Evolutionary conservation across 2,888 invertebrate species (phyloP).

Genomic region (Fragum whitleyi): DNA sequence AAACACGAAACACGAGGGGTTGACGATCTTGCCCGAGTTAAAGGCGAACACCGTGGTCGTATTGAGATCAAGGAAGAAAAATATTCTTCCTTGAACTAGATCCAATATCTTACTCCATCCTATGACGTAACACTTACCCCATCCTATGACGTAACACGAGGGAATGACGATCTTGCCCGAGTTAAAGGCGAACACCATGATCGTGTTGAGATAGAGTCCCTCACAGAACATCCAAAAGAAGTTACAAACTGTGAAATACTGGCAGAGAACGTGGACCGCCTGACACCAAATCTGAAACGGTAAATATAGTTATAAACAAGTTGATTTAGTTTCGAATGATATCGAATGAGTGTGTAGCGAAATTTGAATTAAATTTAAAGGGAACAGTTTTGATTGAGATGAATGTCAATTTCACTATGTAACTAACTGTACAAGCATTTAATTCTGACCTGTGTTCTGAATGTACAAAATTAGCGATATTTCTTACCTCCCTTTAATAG

Average conservation of each 20-base stretch:
- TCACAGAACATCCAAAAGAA: slow-evolving; percentile 96
- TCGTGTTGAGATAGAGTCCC: slow-evolving; percentile 89
- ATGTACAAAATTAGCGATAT: no score
- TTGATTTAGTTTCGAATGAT: no score
- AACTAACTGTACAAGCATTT: no score
- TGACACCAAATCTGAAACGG: slow-evolving; percentile 90
- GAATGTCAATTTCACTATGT: no score
- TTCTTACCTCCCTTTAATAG: no score
- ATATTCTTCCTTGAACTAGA: no score
- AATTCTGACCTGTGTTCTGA: no score
- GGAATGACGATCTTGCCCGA: slow-evolving; percentile 94
- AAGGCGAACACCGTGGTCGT: slow-evolving; percentile 96
- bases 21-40: slow-evolving; percentile 93
- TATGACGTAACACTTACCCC: slow-evolving; percentile 88
- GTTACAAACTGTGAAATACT: slow-evolving; percentile 95
- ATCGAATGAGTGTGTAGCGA: no score
- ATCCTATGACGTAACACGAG: slow-evolving; percentile 93
- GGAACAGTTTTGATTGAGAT: no score
- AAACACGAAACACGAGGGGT: slow-evolving; percentile 91
- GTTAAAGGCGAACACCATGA: slow-evolving; percentile 95
- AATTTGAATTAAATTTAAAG: no score
- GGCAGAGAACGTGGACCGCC: slow-evolving; percentile 91
- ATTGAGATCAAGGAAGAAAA: slow-evolving; percentile 89
- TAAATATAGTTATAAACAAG: no score
- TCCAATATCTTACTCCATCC: no score